Conservation (phyloP, 2,888 invertebrate species). For the Polietes domitor region DNA sequence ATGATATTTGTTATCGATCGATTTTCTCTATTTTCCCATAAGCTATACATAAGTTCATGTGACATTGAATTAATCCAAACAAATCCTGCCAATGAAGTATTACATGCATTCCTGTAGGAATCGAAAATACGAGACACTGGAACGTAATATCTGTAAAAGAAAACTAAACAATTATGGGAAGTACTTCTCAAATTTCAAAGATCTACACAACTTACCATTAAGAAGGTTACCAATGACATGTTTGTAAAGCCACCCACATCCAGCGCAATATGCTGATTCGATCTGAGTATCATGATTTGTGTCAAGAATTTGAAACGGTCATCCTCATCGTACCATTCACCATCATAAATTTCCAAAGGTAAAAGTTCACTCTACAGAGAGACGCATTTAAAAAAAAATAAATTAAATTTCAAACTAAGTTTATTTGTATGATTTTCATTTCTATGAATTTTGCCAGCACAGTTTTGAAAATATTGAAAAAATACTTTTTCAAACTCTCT, state of each 20-base stretch:
- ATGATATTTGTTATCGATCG: no score
- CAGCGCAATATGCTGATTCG: conserved; percentile 69
- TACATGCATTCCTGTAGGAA: conserved; percentile 67
- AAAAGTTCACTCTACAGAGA: conserved; percentile 72
- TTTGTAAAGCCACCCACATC: conserved; percentile 74
- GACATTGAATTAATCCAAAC: no score
- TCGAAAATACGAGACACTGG: conserved; percentile 75
- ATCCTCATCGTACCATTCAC: conserved; percentile 75
- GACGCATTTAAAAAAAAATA: neutral
- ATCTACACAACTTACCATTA: conserved; percentile 68
- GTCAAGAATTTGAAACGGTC: conserved; percentile 72
- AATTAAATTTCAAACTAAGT: no score
- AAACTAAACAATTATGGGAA: neutral
- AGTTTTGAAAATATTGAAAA: no score
- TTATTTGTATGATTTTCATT: no score
- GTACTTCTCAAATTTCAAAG: neutral
- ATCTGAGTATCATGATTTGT: conserved; percentile 74
- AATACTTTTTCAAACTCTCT: no score
- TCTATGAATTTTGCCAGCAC: no score
- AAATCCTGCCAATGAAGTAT: no score
- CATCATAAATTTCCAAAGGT: conserved; percentile 72
- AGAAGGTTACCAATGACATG: conserved; percentile 74
- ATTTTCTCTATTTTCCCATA: no score
- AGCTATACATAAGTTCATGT: no score
- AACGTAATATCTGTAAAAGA: conserved; percentile 71